Base-by-base conservation (phyloP, 1,140 invertebrate genomes). In the Panagrolaimus sp. region DNA sequence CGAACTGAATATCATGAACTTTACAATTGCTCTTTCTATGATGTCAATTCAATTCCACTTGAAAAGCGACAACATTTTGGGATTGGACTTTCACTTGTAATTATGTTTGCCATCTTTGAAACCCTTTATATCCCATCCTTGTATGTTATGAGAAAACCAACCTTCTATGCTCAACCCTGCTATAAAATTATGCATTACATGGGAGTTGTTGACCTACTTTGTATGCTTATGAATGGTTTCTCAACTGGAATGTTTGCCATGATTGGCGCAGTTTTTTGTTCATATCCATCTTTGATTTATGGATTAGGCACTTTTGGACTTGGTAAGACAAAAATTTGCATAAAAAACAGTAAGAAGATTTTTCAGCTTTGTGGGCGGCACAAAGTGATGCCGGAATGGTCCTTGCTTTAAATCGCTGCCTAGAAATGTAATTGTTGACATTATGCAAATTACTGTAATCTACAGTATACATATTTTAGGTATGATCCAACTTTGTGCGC, bases 11-110 rank as follows among this genome's bases (percentile, higher is more conserved):
- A 69, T 44, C 15, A 77, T n/a, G 28, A 38, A 9, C 26, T 75
- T 43, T 76, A 76, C 64, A 76, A 76, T 55, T 76, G 74, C 46
- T 47, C 43, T 32, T 63, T 69, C 38, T 76, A 78, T 46, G 62
- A 65, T 46, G 28, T 64, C 26, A 47, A 62, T 12, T 43, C 47
- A 17, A 67, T 76, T 26, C 70, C 74, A n/a, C 43, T 69, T 43
- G 70, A 66, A 67, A 26, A 69, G 43, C 65, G 74, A 15, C 32
- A 38, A 38, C 32, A 38, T 38, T 38, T 38, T 38, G 32, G 32
- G 2, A 38, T 38, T 7, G 32, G 32, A 38, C 32, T 38, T 38
- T 38, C 32, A 2, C 32, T 38, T 38, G 32, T 38, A 38, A 38
- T 38, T 4, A 38, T 38, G 32, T 38, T 38, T 38, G 32, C 32